Evolutionary conservation across 2,888 invertebrate genomes (phyloP).

Genomic region (Teleiodes luculella): DNA sequence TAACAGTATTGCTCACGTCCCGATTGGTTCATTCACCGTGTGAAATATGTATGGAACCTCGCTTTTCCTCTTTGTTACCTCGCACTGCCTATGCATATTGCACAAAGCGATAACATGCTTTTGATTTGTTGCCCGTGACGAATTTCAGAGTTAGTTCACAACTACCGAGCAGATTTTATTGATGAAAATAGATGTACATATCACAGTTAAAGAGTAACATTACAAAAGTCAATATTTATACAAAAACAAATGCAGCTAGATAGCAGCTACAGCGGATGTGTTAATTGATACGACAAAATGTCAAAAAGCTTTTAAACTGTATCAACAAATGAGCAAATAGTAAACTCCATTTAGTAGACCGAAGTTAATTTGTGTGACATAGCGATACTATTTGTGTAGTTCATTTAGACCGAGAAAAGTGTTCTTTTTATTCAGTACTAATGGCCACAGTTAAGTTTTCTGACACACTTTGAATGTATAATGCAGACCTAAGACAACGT

Average conservation of each 20-base stretch:
- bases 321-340: slow-evolving; percentile 28
- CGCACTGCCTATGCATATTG: slow-evolving; percentile 34
- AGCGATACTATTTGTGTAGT: slow-evolving; percentile 8
- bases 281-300: slow-evolving; percentile 51
- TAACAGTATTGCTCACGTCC: slow-evolving; percentile 76
- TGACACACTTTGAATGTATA: slow-evolving; percentile 10
- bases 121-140: slow-evolving; percentile 16
- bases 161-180: background rate
- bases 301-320: slow-evolving; percentile 72
- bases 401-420: slow-evolving; percentile 9
- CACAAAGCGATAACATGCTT: slow-evolving; percentile 20
- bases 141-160: background rate
- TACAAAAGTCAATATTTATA: slow-evolving; percentile 15
- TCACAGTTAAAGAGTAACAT: background rate
- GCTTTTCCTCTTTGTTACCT: slow-evolving; percentile 66
- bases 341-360: slow-evolving; percentile 6
- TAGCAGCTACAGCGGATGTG: slow-evolving; percentile 28
- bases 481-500: slow-evolving; percentile 3
- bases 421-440: slow-evolving; percentile 13
- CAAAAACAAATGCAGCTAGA: slow-evolving; percentile 26
- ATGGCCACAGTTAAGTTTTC: background rate
- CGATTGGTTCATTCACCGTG: slow-evolving; percentile 75
- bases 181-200: too few relatives aligned
- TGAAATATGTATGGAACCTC: slow-evolving; percentile 75
- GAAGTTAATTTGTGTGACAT: slow-evolving; percentile 8